Base-by-base conservation (phyloP, 2,797 vertebrate species). In the Geotrypetes seraphini region DNA sequence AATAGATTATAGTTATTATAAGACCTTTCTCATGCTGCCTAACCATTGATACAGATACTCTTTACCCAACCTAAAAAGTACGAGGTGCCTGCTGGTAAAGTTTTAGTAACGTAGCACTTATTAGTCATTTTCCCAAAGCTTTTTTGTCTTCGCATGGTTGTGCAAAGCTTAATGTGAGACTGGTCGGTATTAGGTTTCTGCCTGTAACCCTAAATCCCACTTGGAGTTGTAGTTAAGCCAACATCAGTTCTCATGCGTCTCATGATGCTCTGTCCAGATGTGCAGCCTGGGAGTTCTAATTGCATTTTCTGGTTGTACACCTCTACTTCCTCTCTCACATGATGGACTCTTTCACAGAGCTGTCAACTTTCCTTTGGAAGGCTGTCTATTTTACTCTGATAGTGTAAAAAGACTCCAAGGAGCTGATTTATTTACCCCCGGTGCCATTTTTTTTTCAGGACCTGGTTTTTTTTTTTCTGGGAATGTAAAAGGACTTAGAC, bases 131-230 rank as follows among this genome's bases (percentile, higher is more conserved):
- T 66, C 47, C 48, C 32, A 39, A 25, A 63, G 54, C 57, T 49
- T 56, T n/a, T 63, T n/a, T n/a, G n/a, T n/a, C n/a, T n/a, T n/a
- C n/a, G n/a, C n/a, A n/a, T n/a, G n/a, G n/a, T 49, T 58, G 42
- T 33, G 31, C 31, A 21, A 22, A 12, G 18, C 37, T 57, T 41
- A 57, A n/a, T n/a, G 46, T 50, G 22, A 43, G 33, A 19, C 40
- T 50, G 43, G 43, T 57, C 54, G 53, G 70, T 69, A 50, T 75
- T 42, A 22, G 39, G 47, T 77, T 75, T 69, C 68, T 43, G 36
- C 30, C 47, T 55, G 35, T 38, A 23, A 43, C 41, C 53, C 20
- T n/a, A 15, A 28, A 23, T 26, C 57, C 44, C 46, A 56, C 49
- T 42, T 57, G 48, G 47, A 58, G 36, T 24, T 20, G 35, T 33